These are phyloP conservation scores for Petromus typicus DNA, from an alignment of 2,113 vertebrate species.

Conservation along the genomic window DNA sequence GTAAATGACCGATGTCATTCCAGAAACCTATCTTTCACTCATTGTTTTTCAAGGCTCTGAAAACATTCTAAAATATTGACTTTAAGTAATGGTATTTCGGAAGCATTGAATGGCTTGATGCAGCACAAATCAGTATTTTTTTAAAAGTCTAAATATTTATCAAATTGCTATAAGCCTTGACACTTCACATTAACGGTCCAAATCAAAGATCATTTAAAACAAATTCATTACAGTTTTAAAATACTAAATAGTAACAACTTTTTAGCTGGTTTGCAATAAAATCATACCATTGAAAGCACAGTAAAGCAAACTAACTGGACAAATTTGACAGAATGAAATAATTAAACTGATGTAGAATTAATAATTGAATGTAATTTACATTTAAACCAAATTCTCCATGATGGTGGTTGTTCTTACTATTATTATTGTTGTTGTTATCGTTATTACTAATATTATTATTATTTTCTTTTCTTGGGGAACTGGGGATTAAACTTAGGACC, in stretches of 20 bases:
- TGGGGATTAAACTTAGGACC: no score
- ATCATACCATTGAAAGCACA: slow-evolving; percentile 34
- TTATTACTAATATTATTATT: not conserved
- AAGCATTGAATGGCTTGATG: not conserved
- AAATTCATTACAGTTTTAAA: slow-evolving; percentile 50
- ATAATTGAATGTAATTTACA: slow-evolving; percentile 51
- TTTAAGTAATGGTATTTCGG: slow-evolving; percentile 42
- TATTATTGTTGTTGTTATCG: not conserved
- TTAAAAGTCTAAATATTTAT: slow-evolving; percentile 37
- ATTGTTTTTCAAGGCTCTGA: slow-evolving; percentile 6
- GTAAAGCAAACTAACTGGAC: slow-evolving; percentile 33
- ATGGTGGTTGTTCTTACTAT: not conserved
- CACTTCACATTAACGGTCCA: not conserved
- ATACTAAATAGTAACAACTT: slow-evolving; percentile 4
- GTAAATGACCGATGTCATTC: not conserved
- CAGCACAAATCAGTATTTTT: not conserved
- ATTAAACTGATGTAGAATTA: slow-evolving; percentile 13
- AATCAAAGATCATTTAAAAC: slow-evolving; percentile 10
- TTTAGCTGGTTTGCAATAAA: not conserved
- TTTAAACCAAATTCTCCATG: slow-evolving; percentile 55
- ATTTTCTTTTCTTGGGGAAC: not conserved
- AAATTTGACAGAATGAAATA: slow-evolving; percentile 51
- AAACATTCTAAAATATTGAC: slow-evolving; percentile 46
- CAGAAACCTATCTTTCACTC: slow-evolving; percentile 41
- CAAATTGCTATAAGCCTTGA: not conserved